A percentile compares a stretch with the other conserved stretches of the same genome.
These are phyloP conservation scores for Macrocentrus cingulum DNA, from an alignment of 1,140 invertebrate species.

Conservation along the genomic window DNA sequence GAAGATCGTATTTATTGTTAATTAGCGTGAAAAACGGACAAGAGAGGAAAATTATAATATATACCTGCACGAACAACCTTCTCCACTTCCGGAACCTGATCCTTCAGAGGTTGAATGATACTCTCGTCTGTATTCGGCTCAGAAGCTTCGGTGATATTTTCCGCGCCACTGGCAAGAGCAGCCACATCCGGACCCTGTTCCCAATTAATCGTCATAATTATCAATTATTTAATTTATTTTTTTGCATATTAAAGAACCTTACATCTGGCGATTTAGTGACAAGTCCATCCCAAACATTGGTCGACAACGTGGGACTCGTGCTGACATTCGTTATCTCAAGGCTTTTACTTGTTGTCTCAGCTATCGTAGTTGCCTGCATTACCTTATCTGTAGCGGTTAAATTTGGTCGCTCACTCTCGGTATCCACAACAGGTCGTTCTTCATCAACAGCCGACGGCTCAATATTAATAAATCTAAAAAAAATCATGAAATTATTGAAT, in stretches of 20 bases:
- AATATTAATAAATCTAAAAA: conserved; percentile 68
- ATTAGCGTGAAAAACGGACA: too few species aligned
- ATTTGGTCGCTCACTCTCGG: conserved; percentile 47
- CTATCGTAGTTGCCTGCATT: conserved; percentile 34
- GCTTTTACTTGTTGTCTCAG: conserved; percentile 38
- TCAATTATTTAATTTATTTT: too few species aligned
- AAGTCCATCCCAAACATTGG: conserved; percentile 46
- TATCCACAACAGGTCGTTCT: conserved; percentile 43
- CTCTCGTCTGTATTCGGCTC: conserved; percentile 36
- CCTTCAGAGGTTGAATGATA: conserved; percentile 48
- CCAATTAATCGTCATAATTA: too few species aligned
- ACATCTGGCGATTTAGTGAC: conserved; percentile 24
- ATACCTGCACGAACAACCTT: conserved; percentile 56
- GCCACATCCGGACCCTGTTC: conserved; percentile 22
- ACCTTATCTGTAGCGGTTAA: conserved; percentile 41
- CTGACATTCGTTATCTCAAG: conserved; percentile 46
- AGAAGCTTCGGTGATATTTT: conserved; percentile 36
- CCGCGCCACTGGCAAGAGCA: conserved; percentile 20
- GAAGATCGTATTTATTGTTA: too few species aligned
- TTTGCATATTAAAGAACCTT: background rate
- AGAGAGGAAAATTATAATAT: conserved; percentile 16
- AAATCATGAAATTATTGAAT: too few species aligned
- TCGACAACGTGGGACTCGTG: conserved; percentile 43
- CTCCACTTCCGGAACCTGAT: conserved; percentile 53
- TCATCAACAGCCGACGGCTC: conserved; percentile 68